Evolutionary conservation across 2,888 invertebrate genomes (phyloP), one percentile per base, ranked within the genome.

Genomic region (Homarus gammarus): DNA sequence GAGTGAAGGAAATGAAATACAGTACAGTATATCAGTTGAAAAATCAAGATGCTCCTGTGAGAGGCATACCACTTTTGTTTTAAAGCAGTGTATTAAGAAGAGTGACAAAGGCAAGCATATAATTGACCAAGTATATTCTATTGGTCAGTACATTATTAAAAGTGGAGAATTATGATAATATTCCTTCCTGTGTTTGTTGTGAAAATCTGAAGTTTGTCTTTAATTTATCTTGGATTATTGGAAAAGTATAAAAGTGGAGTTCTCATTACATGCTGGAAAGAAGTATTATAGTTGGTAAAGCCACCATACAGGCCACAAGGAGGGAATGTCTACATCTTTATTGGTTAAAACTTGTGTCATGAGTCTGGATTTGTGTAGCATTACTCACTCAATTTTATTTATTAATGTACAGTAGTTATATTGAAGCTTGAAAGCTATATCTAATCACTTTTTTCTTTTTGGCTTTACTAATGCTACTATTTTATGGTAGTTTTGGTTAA

Each of bases 391-490:
- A 73, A 38, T 78, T 77, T 89, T 84, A 89, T 89, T 89, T 84
- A 89, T 89, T 89, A 89, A 78, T 83, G 83, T 77, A 84, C 83
- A 89, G 77, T 89, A 89, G 83, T 77, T 89, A 70, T 89, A 83
- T 56, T 89, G 51, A 72, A 89, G 83, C 83, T 68, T 84, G 49
- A 78, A 8, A 86, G 36, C 86, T 44, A 70, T 86, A 79, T 68
- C 56, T 73, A 83, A 78, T 89, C 75, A 75, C 72, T 84, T n/a
- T 83, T 44, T 83, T 49, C 77, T 40, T 78, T 56, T 75, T 33
- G 77, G 83, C 83, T 84, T 89, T 89, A 89, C 78, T 84, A 89
- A 89, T 87, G 49, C 56, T 89, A 86, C 56, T 77, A 31, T 44
- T 75, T 75, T 75, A n/a, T 82, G 49, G 27, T 68, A 68, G 31